Percentiles rank a stretch among this genome's conserved stretches.
Evolutionary conservation across 2,797 vertebrate species (phyloP).

Genomic region (Platyrinchus mystaceus): DNA sequence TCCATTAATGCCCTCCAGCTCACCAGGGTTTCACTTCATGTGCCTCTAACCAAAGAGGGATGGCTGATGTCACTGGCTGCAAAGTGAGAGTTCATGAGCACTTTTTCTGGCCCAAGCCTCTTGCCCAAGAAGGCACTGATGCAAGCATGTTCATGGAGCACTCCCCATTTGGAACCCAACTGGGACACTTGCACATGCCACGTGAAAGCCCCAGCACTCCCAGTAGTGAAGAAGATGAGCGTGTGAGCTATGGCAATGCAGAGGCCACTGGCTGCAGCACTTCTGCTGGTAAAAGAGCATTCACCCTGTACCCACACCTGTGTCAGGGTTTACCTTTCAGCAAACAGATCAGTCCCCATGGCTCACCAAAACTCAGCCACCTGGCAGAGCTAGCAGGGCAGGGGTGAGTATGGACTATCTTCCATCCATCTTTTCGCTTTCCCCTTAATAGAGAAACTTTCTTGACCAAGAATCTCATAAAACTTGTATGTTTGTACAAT

Average conservation of each 20-base stretch:
- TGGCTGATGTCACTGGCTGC: neutral
- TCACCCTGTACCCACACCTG: neutral
- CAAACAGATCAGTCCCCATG: neutral
- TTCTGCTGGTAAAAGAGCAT: neutral
- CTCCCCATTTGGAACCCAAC: neutral
- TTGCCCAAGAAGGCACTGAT: neutral
- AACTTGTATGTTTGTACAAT: neutral
- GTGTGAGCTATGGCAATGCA: neutral
- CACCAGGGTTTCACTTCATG: accelerated
- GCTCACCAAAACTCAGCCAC: neutral
- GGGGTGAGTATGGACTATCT: neutral
- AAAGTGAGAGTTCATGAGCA: neutral
- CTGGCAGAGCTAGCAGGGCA: neutral
- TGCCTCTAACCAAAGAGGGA: neutral
- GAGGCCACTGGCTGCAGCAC: neutral
- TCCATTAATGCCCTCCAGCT: neutral
- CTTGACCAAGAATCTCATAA: neutral
- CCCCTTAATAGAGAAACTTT: neutral
- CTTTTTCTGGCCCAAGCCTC: neutral
- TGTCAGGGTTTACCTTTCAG: neutral
- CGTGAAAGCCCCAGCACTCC: neutral
- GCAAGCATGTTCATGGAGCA: neutral
- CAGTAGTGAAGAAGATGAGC: neutral
- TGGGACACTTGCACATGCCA: accelerated
- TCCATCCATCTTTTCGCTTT: neutral